These are phyloP conservation scores for Colletes gigas DNA, from an alignment of 1,140 invertebrate species.

Conservation along the genomic window DNA sequence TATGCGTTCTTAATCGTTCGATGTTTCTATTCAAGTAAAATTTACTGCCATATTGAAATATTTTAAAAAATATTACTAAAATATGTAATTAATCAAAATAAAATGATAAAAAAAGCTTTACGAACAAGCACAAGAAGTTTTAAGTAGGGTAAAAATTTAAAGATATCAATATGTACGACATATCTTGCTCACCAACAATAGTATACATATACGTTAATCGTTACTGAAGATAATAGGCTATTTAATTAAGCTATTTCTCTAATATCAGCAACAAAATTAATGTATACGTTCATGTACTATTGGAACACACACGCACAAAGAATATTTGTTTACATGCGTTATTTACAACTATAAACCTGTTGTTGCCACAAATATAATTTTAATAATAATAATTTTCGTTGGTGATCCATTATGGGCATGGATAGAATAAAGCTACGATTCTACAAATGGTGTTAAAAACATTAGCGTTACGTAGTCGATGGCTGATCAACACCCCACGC, in stretches of 20 bases:
- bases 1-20: not conserved
- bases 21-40: not conserved
- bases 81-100: no score
- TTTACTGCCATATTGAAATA: no score
- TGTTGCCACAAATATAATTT: not conserved
- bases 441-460: not conserved
- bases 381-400: not conserved
- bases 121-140: no score
- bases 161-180: no score
- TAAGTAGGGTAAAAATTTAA: no score
- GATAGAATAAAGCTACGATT: not conserved
- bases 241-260: no score
- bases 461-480: not conserved
- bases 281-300: not conserved
- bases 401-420: not conserved
- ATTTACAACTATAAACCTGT: not conserved
- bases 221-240: no score
- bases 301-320: no score
- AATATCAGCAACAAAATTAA: not conserved
- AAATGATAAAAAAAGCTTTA: no score
- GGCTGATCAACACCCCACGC: constrained; percentile 59
- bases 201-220: no score
- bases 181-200: no score
- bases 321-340: no score
- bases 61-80: not conserved